Percentiles rank a stretch among this genome's conserved stretches.
Conservation (phyloP, 2,113 vertebrate genomes). For the Oenanthe melanoleuca region DNA sequence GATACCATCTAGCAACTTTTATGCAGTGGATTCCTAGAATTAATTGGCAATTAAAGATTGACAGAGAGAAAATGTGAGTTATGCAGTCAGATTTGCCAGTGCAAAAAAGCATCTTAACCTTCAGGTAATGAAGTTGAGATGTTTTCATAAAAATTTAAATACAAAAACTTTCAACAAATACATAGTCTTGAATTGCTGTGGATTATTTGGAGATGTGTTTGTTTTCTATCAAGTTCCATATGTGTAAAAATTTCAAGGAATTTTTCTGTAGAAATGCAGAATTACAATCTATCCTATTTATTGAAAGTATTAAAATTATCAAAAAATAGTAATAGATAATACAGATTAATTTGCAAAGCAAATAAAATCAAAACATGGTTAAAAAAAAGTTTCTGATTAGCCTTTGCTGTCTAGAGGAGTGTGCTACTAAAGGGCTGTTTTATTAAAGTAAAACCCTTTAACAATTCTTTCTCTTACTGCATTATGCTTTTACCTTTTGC, state of each 20-base stretch:
- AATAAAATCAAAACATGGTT: not conserved
- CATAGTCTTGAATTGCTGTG: not conserved
- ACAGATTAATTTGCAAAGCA: not conserved
- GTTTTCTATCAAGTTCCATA: not conserved
- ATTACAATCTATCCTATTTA: not conserved
- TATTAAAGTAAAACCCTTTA: not conserved
- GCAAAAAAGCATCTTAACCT: not conserved
- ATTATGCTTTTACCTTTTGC: not conserved
- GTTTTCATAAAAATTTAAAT: not conserved
- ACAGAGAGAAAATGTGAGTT: not conserved
- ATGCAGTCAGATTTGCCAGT: not conserved
- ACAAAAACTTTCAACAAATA: not conserved
- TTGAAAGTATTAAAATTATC: not conserved
- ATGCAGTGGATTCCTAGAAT: not conserved
- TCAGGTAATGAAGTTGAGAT: not conserved
- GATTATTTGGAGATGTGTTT: not conserved
- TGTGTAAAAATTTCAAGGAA: not conserved
- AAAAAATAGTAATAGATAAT: not conserved
- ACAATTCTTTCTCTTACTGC: not conserved
- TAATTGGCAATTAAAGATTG: not conserved
- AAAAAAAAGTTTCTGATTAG: not conserved
- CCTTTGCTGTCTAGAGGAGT: not conserved
- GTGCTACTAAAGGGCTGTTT: not conserved
- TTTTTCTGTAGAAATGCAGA: not conserved
- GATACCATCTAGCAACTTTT: conserved; percentile 22